phyloP scores from a whole-genome alignment of 1,140 invertebrate genomes.

The Drosophila chauvacae region DNA sequence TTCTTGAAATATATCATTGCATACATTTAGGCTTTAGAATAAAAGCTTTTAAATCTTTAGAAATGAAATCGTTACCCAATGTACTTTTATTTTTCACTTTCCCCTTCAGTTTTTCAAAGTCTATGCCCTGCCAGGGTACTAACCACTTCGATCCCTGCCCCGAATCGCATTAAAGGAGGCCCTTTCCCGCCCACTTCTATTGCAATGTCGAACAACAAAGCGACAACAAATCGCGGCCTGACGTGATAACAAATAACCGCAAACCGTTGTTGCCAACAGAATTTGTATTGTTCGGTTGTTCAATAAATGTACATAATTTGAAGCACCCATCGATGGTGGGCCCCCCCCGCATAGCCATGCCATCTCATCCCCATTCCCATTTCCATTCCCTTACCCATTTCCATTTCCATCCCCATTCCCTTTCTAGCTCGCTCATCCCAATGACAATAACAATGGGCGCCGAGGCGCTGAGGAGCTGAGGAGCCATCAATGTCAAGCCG shows the following conservation, averaged over 20 bases:
- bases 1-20: not conserved
- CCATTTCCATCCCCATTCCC: not conserved
- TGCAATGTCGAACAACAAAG: conserved; percentile 52
- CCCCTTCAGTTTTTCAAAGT: too few species aligned
- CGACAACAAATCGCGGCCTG: conserved; percentile 68
- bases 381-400: not conserved
- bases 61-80: not conserved
- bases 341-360: not conserved
- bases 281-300: conserved; percentile 53
- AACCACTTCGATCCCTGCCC: not conserved
- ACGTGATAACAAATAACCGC: conserved; percentile 81
- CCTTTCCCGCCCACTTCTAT: not conserved
- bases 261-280: conserved; percentile 67
- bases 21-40: not conserved
- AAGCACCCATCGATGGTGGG: conserved; percentile 20
- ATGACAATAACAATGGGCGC: conserved; percentile 19
- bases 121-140: not conserved
- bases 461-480: conserved; percentile 4
- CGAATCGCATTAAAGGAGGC: conserved; percentile 3
- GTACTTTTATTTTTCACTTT: not conserved
- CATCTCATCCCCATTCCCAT: not conserved
- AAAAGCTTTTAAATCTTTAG: not conserved
- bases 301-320: conserved; percentile 79
- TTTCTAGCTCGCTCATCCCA: conserved; percentile 2
- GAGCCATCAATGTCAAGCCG: conserved; percentile 62